phyloP scores from a whole-genome alignment of 2,113 vertebrate genomes.

The Myanophis thanlyinensis region DNA sequence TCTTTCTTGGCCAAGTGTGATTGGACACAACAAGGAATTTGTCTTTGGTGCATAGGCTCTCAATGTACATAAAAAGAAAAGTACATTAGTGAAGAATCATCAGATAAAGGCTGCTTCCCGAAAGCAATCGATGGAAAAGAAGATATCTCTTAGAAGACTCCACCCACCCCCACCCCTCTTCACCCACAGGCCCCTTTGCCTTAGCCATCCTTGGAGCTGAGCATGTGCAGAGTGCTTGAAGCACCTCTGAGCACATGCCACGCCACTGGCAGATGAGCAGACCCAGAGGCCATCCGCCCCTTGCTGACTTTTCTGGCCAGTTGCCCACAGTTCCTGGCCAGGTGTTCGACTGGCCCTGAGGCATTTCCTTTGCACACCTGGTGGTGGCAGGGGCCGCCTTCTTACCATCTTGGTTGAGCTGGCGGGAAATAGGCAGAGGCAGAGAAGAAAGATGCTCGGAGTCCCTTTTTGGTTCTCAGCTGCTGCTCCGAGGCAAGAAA shows the following conservation, averaged over 20 bases:
- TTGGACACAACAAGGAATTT: no score
- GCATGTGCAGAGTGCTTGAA: neutral
- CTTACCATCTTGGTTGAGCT: neutral
- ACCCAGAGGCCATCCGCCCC: neutral
- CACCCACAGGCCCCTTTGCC: neutral
- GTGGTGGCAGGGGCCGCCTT: neutral
- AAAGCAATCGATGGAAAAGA: neutral
- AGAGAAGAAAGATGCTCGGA: neutral
- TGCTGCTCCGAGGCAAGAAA: neutral
- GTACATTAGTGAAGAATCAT: no score
- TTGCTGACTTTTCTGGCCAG: neutral
- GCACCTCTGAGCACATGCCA: neutral
- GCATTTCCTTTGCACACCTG: neutral
- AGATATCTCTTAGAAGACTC: neutral
- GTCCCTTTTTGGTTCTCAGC: neutral
- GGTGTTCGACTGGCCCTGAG: neutral
- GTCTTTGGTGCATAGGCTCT: no score
- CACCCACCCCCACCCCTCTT: neutral
- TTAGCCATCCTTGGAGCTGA: neutral
- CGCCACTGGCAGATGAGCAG: neutral
- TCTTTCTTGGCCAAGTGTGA: no score
- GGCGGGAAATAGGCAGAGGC: neutral
- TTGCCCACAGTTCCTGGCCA: neutral
- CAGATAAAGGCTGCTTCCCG: neutral
- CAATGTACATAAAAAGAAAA: no score